Percentiles rank a stretch among this genome's conserved stretches.
phyloP scores from a whole-genome alignment of 92 coral and sea anemone genomes.

The Anthopleura xanthogrammica region DNA sequence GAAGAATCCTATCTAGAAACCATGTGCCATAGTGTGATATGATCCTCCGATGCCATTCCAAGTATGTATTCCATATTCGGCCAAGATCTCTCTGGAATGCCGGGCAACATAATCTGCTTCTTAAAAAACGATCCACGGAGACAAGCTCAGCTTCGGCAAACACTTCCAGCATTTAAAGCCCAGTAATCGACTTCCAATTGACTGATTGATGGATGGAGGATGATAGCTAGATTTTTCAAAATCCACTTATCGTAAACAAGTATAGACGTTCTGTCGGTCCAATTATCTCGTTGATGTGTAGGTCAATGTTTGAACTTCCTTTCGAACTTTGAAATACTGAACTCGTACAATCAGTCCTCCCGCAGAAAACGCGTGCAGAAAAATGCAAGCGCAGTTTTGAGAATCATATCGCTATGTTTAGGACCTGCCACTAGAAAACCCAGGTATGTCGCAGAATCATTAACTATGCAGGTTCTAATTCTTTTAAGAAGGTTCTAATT shows the following conservation, averaged over 20 bases:
- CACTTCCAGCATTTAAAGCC: not conserved
- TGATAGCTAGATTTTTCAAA: conserved; percentile 10
- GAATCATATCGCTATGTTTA: not conserved
- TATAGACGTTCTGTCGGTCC: conserved; percentile 22
- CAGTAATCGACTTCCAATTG: conserved; percentile 11
- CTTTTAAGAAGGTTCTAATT: not conserved
- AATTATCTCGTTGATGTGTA: conserved; percentile 18
- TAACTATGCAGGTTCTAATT: not conserved
- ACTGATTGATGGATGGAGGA: conserved; percentile 9
- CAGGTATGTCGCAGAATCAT: not conserved
- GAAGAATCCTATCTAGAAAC: conserved; percentile 14
- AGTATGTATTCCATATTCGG: conserved; percentile 29
- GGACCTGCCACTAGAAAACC: not conserved
- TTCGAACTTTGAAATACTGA: conserved; percentile 3
- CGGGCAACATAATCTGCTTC: conserved; percentile 20
- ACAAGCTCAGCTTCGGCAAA: not conserved
- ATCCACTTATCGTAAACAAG: conserved; percentile 19
- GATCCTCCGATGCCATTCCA: conserved; percentile 30
- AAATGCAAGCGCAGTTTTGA: not conserved
- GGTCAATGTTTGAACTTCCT: conserved; percentile 27
- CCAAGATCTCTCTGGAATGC: conserved; percentile 24
- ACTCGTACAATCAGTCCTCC: conserved; percentile 7
- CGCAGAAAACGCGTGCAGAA: not conserved
- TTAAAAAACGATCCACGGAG: conserved; percentile 1
- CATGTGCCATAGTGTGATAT: conserved; percentile 19